Evolutionary conservation across 1,140 invertebrate species (phyloP).

Genomic region (Leptoteleia sp.): DNA sequence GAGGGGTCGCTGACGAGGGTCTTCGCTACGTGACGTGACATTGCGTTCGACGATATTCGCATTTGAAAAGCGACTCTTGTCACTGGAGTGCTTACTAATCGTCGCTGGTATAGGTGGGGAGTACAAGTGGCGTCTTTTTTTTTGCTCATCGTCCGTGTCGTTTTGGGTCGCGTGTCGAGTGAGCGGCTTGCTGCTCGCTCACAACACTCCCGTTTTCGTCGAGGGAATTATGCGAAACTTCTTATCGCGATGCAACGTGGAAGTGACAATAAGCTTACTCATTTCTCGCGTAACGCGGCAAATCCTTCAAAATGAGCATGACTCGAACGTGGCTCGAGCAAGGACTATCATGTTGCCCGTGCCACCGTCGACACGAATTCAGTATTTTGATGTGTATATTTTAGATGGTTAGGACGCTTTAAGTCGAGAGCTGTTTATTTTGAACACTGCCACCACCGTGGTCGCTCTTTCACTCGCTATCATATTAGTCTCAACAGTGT

Average conservation of each 20-base stretch:
- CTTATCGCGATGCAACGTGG: conserved; percentile 48
- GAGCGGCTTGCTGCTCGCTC: conserved; percentile 39
- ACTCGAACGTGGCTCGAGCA: conserved; percentile 5
- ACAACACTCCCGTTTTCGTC: conserved; percentile 34
- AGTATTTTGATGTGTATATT: conserved; percentile 7
- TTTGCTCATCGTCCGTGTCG: conserved; percentile 50
- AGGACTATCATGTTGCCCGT: conserved; percentile 11
- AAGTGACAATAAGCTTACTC: conserved; percentile 54
- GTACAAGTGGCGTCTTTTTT: conserved; percentile 50
- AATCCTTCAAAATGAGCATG: conserved; percentile 39
- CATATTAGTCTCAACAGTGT: not conserved
- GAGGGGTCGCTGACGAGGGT: conserved; percentile 29
- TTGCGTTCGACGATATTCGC: conserved; percentile 46
- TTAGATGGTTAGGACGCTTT: conserved; percentile 10
- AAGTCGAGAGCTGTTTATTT: conserved; percentile 19
- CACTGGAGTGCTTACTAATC: conserved; percentile 71
- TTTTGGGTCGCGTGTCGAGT: conserved; percentile 59
- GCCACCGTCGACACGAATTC: conserved; percentile 3
- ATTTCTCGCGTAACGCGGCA: conserved; percentile 20
- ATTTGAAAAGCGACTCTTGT: conserved; percentile 65
- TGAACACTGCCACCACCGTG: not conserved
- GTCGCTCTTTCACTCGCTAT: not conserved
- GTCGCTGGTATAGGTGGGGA: conserved; percentile 52
- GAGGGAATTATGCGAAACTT: conserved; percentile 47
- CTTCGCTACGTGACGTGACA: conserved; percentile 38